Conservation (phyloP, 2,888 invertebrate species). For the Molanna angustata region DNA sequence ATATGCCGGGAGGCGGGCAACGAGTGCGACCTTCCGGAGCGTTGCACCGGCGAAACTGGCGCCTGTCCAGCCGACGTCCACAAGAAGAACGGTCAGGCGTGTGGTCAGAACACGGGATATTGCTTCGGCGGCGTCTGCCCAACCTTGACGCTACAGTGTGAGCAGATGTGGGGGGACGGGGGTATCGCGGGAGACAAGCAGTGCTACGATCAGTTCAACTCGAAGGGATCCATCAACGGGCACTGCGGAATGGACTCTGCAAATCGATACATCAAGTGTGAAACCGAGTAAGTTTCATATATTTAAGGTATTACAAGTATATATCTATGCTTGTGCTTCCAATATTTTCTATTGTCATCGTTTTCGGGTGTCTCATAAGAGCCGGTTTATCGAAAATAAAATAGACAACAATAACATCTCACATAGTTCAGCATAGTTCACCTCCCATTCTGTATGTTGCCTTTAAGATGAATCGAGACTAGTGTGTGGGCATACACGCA, state of each 20-base stretch:
- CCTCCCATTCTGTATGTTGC: no score
- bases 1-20: constrained; percentile 83
- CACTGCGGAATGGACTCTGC: constrained; percentile 85
- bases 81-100: constrained; percentile 90
- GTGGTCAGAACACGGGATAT: constrained; percentile 71
- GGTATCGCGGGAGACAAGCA: constrained; percentile 78
- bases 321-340: no score
- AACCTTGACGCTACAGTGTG: constrained; percentile 83
- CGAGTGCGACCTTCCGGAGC: constrained; percentile 95
- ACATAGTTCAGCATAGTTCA: no score
- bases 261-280: constrained; percentile 82
- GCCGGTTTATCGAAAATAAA: no score
- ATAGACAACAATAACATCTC: no score
- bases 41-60: constrained; percentile 85
- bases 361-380: no score
- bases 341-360: no score
- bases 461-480: no score
- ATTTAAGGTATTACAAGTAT: no score
- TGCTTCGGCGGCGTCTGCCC: constrained; percentile 94
- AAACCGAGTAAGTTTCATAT: constrained; percentile 75
- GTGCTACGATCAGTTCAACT: constrained; percentile 94
- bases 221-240: constrained; percentile 91
- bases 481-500: no score
- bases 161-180: constrained; percentile 90
- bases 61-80: constrained; percentile 87